phyloP scores from a whole-genome alignment of 2,888 invertebrate species.

The Podotricha telesiphe region DNA sequence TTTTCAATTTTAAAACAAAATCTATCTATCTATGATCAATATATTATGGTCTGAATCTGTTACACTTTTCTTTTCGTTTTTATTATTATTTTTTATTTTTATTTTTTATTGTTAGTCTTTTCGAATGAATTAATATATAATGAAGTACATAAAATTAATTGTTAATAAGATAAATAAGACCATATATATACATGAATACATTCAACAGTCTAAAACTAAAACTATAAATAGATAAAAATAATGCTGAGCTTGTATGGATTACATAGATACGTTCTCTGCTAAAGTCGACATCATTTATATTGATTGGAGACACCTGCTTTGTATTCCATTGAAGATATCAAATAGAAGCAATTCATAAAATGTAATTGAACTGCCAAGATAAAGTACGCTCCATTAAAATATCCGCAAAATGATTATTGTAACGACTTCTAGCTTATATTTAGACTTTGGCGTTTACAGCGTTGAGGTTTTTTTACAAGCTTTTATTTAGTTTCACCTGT shows the following conservation, averaged over 20 bases:
- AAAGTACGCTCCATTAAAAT: conserved; percentile 31
- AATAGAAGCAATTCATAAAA: conserved; percentile 33
- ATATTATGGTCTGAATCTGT: background rate
- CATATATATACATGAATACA: no score
- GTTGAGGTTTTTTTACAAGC: background rate
- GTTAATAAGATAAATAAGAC: no score
- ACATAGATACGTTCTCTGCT: background rate
- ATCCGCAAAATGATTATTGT: conserved; percentile 23
- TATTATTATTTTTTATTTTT: no score
- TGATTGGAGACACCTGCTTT: conserved; percentile 33
- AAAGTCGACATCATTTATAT: conserved; percentile 17
- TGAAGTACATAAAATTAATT: no score
- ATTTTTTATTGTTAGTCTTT: no score
- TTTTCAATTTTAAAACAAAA: background rate
- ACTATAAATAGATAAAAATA: background rate
- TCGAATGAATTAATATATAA: no score
- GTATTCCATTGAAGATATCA: conserved; percentile 32
- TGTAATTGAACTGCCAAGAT: conserved; percentile 38
- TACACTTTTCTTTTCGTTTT: no score
- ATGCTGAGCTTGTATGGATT: background rate
- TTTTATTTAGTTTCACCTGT: background rate
- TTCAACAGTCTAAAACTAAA: no score
- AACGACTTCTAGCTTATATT: conserved; percentile 20
- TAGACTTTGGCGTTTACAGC: background rate
- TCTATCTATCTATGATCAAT: background rate